Conservation (phyloP, 2,888 invertebrate species). For the Eurytoma adleriae region DNA sequence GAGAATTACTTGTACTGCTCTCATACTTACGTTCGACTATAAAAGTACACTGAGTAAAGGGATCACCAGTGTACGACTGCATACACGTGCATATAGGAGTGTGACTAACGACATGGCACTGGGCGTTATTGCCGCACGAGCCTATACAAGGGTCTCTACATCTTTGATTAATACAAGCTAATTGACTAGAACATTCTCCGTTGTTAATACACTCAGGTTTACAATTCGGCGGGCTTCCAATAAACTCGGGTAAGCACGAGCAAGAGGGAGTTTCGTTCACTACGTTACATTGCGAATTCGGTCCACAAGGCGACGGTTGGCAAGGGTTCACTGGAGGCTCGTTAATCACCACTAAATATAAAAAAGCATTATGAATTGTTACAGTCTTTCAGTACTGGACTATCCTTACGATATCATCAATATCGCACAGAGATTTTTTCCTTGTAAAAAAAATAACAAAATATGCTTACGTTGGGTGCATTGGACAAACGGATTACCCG, state of each 20-base stretch:
- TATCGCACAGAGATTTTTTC: too few species aligned
- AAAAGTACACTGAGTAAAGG: slow-evolving; percentile 80
- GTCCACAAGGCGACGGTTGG: slow-evolving; percentile 85
- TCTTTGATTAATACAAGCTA: slow-evolving; percentile 84
- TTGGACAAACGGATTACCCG: slow-evolving; percentile 88
- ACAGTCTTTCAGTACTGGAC: slow-evolving; percentile 16
- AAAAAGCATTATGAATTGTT: not conserved
- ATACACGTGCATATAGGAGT: slow-evolving; percentile 83
- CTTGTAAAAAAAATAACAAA: not conserved
- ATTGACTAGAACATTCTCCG: slow-evolving; percentile 81
- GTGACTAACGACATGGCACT: slow-evolving; percentile 84
- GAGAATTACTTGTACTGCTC: not conserved
- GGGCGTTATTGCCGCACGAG: slow-evolving; percentile 84
- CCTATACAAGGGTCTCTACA: slow-evolving; percentile 85
- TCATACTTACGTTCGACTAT: slow-evolving; percentile 55
- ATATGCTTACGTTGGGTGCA: slow-evolving; percentile 78
- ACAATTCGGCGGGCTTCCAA: slow-evolving; percentile 84
- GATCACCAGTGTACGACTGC: slow-evolving; percentile 82
- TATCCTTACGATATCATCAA: slow-evolving; percentile 42
- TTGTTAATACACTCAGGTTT: slow-evolving; percentile 82
- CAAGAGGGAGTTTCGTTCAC: slow-evolving; percentile 81
- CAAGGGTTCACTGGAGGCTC: slow-evolving; percentile 80
- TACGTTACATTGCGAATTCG: slow-evolving; percentile 82
- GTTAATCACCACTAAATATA: slow-evolving; percentile 49
- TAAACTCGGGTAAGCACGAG: slow-evolving; percentile 81